These are phyloP conservation scores for Linurgus olivaceus DNA, from an alignment of 2,797 vertebrate species.

Conservation along the genomic window DNA sequence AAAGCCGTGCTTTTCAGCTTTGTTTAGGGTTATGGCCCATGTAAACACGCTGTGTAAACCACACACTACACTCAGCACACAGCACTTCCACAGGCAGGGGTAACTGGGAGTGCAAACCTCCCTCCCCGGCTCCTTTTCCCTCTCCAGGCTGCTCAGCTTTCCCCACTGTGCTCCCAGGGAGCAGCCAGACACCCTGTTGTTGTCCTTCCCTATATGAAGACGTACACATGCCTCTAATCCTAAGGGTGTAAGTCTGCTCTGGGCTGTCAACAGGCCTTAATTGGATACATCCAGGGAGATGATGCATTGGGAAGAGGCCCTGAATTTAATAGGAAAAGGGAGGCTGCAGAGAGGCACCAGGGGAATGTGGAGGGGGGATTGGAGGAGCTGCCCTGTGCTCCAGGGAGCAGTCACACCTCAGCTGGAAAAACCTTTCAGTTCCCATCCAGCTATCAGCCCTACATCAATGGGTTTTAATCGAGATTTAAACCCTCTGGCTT, in stretches of 20 bases:
- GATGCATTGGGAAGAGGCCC: conserved; percentile 48
- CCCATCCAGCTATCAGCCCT: neutral
- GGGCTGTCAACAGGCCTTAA: conserved; percentile 58
- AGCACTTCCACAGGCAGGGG: neutral
- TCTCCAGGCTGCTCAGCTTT: neutral
- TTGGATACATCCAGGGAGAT: conserved; percentile 55
- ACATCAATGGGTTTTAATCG: fast-evolving
- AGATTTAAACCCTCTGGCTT: neutral
- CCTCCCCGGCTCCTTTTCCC: neutral
- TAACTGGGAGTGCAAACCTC: neutral
- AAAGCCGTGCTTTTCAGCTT: conserved; percentile 1
- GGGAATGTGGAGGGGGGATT: fast-evolving
- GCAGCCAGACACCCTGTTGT: neutral
- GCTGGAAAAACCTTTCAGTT: neutral
- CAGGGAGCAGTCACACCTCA: neutral
- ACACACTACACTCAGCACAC: neutral
- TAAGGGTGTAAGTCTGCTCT: conserved; percentile 19
- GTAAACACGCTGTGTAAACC: neutral
- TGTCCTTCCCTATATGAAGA: conserved; percentile 15
- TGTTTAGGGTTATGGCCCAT: neutral
- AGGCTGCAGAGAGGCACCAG: neutral
- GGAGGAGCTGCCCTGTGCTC: neutral
- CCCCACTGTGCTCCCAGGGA: neutral
- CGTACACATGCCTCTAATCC: conserved; percentile 8
- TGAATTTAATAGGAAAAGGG: neutral